Conservation (phyloP, 2,113 vertebrate genomes). For the Gambusia holbrooki region DNA sequence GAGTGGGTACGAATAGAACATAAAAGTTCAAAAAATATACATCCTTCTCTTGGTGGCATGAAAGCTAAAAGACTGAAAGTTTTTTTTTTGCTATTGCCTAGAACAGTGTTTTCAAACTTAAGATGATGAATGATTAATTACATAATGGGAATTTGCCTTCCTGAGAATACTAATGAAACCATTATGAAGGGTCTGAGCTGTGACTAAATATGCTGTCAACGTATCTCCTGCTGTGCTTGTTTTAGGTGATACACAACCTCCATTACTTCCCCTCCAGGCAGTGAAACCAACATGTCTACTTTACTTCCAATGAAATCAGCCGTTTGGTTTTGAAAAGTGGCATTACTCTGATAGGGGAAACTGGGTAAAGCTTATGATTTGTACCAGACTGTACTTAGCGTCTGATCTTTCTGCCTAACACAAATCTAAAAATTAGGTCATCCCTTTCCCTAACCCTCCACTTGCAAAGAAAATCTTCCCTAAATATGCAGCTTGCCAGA, state of each 20-base stretch:
- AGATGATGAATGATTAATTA: not conserved
- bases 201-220: not conserved
- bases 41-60: not conserved
- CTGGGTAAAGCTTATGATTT: not conserved
- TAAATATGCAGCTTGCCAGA: not conserved
- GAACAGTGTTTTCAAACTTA: no score
- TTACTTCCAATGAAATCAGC: not conserved
- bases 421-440: conserved; percentile 39
- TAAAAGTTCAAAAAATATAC: not conserved
- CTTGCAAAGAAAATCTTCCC: not conserved
- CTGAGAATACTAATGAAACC: not conserved
- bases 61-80: not conserved
- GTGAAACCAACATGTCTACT: not conserved
- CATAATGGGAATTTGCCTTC: not conserved
- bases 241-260: not conserved
- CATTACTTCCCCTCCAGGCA: not conserved
- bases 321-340: not conserved
- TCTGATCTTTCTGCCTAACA: conserved; percentile 19
- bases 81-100: no score
- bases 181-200: not conserved
- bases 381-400: not conserved
- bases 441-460: not conserved
- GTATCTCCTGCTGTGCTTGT: not conserved
- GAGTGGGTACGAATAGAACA: not conserved
- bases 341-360: not conserved